Base-by-base conservation (phyloP, 2,888 invertebrate genomes). In the Arrhopalites spinosus region DNA sequence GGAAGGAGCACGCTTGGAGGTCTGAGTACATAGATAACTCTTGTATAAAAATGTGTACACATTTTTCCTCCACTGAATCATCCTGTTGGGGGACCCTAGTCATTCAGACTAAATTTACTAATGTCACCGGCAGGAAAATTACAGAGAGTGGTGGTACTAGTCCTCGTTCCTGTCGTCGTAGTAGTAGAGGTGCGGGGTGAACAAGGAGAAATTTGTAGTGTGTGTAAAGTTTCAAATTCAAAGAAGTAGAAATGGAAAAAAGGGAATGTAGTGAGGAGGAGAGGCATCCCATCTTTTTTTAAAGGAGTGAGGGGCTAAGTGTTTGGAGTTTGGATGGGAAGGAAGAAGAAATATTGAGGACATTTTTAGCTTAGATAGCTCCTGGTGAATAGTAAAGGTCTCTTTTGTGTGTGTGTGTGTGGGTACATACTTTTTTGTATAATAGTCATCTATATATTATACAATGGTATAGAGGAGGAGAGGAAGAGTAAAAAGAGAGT, bases 271-370 rank as follows among this genome's bases (percentile, higher is more conserved):
- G 20, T 20, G 3, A n/a, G 7, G 53, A 23, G 23, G 25, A 59
- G 25, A 59, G 25, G 5, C 36, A 7, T 36, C 36, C 59, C 23
- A 13, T 23, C 59, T 20, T 13, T 23, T 69, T 53, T 15, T 53
- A 30, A 50, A 53, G 45, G 45, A 72, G 29, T 61, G 61, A 36
- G 61, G 23, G 59, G 29, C 61, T 72, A 61, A 72, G 43, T 72
- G 43, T 72, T 64, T 17, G 25, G 8, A 53, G 20, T 20, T 11
- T n/a, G 53, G n/a, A 23, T 15, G n/a, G 53, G 20, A 53, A 67
- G 72, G 30, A 53, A 25, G 25, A 72, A 72, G 63, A 72, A 72
- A 72, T 72, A 72, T 72, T 61, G 63, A 61, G 72, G 72, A 72
- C 64, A 72, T 72, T 72, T 56, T 72, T 63, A 72, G 63, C 63